Evolutionary conservation across 2,888 invertebrate genomes (phyloP).

Genomic region (Aromia moschata): DNA sequence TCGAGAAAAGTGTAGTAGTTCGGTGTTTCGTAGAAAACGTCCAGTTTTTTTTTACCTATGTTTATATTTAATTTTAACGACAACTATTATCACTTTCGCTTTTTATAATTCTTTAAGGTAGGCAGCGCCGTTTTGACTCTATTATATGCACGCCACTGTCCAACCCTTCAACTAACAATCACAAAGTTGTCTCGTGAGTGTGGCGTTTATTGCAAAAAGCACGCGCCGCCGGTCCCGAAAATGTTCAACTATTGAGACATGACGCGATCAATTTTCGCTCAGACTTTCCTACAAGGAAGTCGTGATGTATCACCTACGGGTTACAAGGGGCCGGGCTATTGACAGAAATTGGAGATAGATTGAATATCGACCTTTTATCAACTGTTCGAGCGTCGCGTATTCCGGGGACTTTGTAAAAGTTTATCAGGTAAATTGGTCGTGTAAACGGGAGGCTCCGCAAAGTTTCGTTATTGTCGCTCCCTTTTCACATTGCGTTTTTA

Average conservation of each 20-base stretch:
- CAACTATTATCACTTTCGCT: too few species aligned
- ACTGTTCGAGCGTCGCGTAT: constrained; percentile 54
- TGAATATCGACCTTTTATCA: constrained; percentile 58
- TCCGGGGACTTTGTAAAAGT: constrained; percentile 52
- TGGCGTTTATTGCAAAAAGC: too few species aligned
- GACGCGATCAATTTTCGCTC: constrained; percentile 58
- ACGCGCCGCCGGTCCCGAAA: background rate
- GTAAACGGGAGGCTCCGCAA: constrained; percentile 39
- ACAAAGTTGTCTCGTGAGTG: too few species aligned
- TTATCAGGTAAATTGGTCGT: constrained; percentile 52
- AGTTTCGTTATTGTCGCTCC: constrained; percentile 19
- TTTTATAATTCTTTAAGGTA: too few species aligned
- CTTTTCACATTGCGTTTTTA: constrained; percentile 23
- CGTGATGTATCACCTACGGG: constrained; percentile 59
- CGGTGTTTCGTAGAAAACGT: too few species aligned
- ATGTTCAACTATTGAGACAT: constrained; percentile 51
- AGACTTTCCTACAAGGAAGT: constrained; percentile 55
- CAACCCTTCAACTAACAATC: too few species aligned
- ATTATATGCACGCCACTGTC: too few species aligned
- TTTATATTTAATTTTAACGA: too few species aligned
- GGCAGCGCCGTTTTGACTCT: too few species aligned
- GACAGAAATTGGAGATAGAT: constrained; percentile 62
- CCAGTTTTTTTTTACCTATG: too few species aligned
- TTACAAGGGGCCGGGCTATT: constrained; percentile 53
- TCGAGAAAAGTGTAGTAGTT: too few species aligned